Percentiles rank a stretch among this genome's conserved stretches.
phyloP scores from a whole-genome alignment of 2,888 invertebrate genomes.

The Cephus pygmeus region DNA sequence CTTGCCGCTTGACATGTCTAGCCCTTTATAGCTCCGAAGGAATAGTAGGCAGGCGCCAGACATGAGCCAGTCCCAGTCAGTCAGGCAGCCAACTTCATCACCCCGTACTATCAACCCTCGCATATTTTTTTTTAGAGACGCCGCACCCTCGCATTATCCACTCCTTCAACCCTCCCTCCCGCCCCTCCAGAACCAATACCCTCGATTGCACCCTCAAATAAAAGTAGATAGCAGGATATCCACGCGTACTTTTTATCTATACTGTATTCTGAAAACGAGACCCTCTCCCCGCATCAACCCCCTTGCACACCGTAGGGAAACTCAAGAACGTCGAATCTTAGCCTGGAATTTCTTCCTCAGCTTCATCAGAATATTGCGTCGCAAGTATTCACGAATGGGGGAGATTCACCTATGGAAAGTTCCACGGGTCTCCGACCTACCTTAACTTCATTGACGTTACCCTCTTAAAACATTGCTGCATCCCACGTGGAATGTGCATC shows the following conservation, averaged over 20 bases:
- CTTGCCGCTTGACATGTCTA: background rate
- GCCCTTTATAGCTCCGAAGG: background rate
- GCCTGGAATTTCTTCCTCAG: background rate
- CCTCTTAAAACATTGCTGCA: background rate
- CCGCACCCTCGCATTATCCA: background rate
- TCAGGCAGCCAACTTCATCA: background rate
- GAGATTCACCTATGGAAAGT: background rate
- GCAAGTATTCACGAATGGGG: conserved; percentile 13
- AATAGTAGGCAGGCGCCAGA: background rate
- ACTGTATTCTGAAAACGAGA: background rate
- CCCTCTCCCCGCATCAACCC: background rate
- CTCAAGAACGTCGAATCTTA: background rate
- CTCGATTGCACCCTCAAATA: background rate
- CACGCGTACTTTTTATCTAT: background rate
- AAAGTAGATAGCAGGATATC: background rate
- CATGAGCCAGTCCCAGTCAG: background rate
- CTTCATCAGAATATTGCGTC: conserved; percentile 20
- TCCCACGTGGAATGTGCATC: background rate
- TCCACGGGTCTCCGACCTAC: background rate
- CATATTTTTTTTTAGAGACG: background rate
- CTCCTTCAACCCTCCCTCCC: background rate
- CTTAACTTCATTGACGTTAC: background rate
- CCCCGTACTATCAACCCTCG: background rate
- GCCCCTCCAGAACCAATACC: background rate
- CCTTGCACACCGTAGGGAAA: background rate